These are phyloP conservation scores for Conchocele bisecta DNA, from an alignment of 2,888 invertebrate genomes.

Conservation along the genomic window DNA sequence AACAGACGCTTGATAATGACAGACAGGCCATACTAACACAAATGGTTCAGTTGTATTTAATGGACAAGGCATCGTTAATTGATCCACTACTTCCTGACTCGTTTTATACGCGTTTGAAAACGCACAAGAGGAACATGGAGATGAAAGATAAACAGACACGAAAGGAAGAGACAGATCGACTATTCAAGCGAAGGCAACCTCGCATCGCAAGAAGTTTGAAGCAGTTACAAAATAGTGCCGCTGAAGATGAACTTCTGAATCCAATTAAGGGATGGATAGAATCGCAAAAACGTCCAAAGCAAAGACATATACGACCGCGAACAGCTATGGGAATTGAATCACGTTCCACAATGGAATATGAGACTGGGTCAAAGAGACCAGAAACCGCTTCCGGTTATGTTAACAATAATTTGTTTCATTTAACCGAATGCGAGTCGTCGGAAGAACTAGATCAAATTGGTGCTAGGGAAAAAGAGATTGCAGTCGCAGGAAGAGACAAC, in stretches of 20 bases:
- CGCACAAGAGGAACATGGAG: conserved; percentile 57
- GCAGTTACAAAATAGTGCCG: conserved; percentile 67
- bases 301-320: conserved; percentile 46
- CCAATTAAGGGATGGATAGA: conserved; percentile 26
- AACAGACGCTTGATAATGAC: conserved; percentile 47
- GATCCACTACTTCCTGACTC: conserved; percentile 75
- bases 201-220: conserved; percentile 66
- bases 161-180: conserved; percentile 46
- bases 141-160: conserved; percentile 49
- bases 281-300: conserved; percentile 25
- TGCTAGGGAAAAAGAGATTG: conserved; percentile 35
- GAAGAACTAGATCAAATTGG: conserved; percentile 37
- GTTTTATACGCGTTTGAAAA: conserved; percentile 68
- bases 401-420: conserved; percentile 45
- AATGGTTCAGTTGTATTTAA: conserved; percentile 72
- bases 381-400: conserved; percentile 34
- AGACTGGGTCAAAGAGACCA: conserved; percentile 21
- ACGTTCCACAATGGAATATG: conserved; percentile 6
- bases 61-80: conserved; percentile 72
- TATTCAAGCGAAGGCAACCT: conserved; percentile 41
- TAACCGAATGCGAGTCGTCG: conserved; percentile 57
- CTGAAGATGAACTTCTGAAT: conserved; percentile 65
- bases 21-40: conserved; percentile 57
- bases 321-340: conserved; percentile 56
- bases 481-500: conserved; percentile 45